phyloP scores from a whole-genome alignment of 2,888 invertebrate species.

The Pseudococcus jackbeardsleyi region DNA sequence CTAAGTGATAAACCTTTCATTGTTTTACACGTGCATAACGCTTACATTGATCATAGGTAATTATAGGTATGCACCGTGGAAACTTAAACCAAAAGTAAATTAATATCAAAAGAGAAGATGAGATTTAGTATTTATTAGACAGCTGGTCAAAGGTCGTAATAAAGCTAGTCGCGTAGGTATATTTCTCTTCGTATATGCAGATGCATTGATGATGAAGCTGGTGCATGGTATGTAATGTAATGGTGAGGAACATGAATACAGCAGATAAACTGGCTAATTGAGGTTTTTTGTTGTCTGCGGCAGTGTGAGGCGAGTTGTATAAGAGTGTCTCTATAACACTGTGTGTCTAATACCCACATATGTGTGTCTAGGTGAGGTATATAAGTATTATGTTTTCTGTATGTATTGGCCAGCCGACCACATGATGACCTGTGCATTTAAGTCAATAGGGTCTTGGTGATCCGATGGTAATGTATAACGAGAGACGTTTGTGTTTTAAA shows the following conservation, averaged over 20 bases:
- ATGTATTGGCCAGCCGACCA: not conserved
- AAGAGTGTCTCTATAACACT: too few species aligned
- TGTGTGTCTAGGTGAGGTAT: too few species aligned
- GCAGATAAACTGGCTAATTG: not conserved
- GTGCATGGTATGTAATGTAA: too few species aligned
- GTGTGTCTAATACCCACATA: too few species aligned
- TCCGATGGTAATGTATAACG: not conserved
- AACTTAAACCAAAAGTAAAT: slow-evolving; percentile 1
- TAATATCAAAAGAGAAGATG: not conserved
- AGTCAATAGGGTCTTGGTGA: too few species aligned
- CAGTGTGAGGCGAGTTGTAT: not conserved
- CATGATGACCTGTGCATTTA: not conserved
- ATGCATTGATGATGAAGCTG: not conserved
- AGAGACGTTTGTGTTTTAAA: not conserved
- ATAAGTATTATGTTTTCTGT: not conserved
- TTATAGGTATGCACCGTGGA: not conserved
- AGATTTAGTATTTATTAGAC: slow-evolving; percentile 5
- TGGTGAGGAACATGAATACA: not conserved
- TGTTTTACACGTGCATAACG: too few species aligned
- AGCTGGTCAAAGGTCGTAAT: slow-evolving; percentile 10
- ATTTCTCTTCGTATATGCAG: not conserved
- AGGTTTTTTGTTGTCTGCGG: not conserved
- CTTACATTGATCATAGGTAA: too few species aligned
- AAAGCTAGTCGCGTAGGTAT: not conserved
- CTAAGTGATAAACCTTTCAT: too few species aligned